phyloP scores from a whole-genome alignment of 2,888 invertebrate species.

The Cheilosia urbana region DNA sequence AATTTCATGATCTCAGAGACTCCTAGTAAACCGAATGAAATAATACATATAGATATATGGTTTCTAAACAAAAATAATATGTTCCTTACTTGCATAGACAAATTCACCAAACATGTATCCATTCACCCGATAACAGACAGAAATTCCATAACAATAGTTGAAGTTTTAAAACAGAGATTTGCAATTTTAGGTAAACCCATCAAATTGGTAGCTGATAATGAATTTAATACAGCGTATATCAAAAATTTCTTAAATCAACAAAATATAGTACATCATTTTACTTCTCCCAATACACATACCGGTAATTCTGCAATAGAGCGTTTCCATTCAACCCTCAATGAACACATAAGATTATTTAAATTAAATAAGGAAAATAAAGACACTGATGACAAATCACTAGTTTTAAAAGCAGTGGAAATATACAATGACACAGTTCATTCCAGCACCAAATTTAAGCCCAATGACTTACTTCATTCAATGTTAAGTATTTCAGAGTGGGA shows the following conservation, averaged over 20 bases:
- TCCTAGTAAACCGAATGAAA: conserved; percentile 43
- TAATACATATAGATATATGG: conserved; percentile 42
- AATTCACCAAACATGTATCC: background rate
- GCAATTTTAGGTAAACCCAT: conserved; percentile 49
- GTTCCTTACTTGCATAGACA: background rate
- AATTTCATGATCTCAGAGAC: conserved; percentile 49
- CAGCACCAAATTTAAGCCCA: conserved; percentile 44
- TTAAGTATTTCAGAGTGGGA: conserved; percentile 41
- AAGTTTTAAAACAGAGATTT: conserved; percentile 39
- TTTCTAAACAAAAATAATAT: background rate
- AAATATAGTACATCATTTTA: background rate
- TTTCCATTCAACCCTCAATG: background rate
- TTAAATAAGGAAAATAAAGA: background rate
- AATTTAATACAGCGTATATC: background rate
- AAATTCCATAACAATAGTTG: conserved; percentile 31
- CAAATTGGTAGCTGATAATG: conserved; percentile 26
- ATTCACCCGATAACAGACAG: conserved; percentile 6
- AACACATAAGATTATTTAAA: background rate
- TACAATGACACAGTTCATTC: conserved; percentile 51
- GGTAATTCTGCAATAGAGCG: background rate
- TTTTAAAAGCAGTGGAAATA: conserved; percentile 1
- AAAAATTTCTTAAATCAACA: background rate
- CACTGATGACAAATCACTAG: background rate
- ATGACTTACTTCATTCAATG: conserved; percentile 42
- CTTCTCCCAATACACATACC: background rate